A percentile compares a stretch with the other conserved stretches of the same genome.
phyloP scores from a whole-genome alignment of 2,797 vertebrate species.

The Huso huso region DNA sequence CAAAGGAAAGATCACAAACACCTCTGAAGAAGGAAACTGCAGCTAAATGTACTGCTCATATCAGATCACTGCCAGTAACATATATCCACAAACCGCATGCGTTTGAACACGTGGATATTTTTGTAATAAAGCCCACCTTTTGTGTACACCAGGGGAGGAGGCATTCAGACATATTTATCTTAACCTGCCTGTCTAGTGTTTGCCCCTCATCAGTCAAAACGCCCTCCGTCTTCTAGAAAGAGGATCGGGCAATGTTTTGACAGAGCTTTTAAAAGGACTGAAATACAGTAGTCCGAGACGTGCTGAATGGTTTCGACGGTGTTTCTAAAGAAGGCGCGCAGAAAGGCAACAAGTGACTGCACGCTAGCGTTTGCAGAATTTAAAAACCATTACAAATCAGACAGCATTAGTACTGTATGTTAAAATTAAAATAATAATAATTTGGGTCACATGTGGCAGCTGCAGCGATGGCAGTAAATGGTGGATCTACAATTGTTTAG shows the following conservation, averaged over 20 bases:
- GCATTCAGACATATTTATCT: too few relatives aligned
- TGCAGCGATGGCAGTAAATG: slow-evolving; percentile 18
- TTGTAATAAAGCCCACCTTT: too few relatives aligned
- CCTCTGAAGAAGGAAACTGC: too few relatives aligned
- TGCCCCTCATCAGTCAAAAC: too few relatives aligned
- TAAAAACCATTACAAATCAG: slow-evolving; percentile 19
- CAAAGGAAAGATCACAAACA: too few relatives aligned
- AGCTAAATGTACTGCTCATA: too few relatives aligned
- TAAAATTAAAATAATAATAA: slow-evolving; percentile 16
- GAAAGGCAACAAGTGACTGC: slow-evolving; percentile 33
- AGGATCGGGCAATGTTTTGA: slow-evolving; percentile 33
- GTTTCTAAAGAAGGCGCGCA: not conserved
- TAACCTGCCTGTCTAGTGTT: too few relatives aligned
- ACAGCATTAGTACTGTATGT: slow-evolving; percentile 14
- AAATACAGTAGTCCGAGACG: not conserved
- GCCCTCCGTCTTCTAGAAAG: too few relatives aligned
- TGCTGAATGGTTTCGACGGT: slow-evolving; percentile 23
- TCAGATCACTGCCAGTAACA: too few relatives aligned
- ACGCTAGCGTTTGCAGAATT: slow-evolving; percentile 22
- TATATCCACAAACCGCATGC: too few relatives aligned
- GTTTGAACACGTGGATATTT: too few relatives aligned
- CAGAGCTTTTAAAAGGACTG: slow-evolving; percentile 31
- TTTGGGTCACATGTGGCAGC: slow-evolving; percentile 34
- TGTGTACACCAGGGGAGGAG: too few relatives aligned
- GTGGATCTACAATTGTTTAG: slow-evolving; percentile 17